phyloP scores from a whole-genome alignment of 2,113 vertebrate species.

The Neomonachus schauinslandi region DNA sequence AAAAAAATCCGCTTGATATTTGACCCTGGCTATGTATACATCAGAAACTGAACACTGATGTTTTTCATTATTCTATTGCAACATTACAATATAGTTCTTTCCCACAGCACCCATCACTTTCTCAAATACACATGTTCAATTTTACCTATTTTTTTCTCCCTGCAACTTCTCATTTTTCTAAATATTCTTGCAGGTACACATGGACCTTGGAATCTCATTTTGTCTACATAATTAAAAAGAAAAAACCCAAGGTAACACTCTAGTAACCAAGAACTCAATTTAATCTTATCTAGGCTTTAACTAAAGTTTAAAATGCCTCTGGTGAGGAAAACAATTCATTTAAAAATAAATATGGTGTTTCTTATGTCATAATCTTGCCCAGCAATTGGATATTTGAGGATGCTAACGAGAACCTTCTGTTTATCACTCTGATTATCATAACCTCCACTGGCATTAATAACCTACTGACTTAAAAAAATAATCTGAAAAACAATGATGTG shows the following conservation, averaged over 20 bases:
- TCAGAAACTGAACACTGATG: conserved; percentile 1
- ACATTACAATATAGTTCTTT: neutral
- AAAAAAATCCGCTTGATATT: neutral
- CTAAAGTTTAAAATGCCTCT: conserved; percentile 40
- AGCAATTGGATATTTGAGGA: conserved; percentile 30
- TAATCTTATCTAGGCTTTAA: conserved; percentile 38
- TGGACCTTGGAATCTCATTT: neutral
- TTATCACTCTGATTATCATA: conserved; percentile 50
- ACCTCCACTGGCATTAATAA: conserved; percentile 24
- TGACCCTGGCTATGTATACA: neutral
- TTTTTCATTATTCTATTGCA: neutral
- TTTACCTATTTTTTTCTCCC: conserved; percentile 9
- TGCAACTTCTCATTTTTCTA: conserved; percentile 12
- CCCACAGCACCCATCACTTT: neutral
- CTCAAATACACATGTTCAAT: neutral
- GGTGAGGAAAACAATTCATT: conserved; percentile 30
- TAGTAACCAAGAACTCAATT: conserved; percentile 23
- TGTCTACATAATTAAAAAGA: neutral
- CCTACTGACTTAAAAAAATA: neutral
- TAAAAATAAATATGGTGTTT: conserved; percentile 48
- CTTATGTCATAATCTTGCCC: conserved; percentile 3
- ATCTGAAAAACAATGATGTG: neutral
- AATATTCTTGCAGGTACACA: conserved; percentile 20
- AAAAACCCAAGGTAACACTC: neutral
- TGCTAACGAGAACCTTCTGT: conserved; percentile 51